These are phyloP conservation scores for Agonopterix alstromeriana DNA, from an alignment of 2,888 invertebrate genomes.

Conservation along the genomic window DNA sequence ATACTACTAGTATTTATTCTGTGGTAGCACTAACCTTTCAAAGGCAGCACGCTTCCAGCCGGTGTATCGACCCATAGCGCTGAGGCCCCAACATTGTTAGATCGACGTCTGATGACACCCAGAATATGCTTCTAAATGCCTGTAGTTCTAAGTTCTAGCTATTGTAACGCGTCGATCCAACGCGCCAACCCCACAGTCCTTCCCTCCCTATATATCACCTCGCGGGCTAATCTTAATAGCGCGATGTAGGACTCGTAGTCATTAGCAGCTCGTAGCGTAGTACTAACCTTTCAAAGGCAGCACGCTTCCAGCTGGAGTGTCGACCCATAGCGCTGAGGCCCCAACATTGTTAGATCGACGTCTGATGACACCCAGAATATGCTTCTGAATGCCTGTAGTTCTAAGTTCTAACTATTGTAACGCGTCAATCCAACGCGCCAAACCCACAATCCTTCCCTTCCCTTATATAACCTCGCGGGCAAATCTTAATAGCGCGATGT, in stretches of 20 bases:
- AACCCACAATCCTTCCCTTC: no score
- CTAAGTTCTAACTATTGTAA: no score
- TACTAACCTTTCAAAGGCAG: conserved; percentile 82
- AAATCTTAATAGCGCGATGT: not conserved
- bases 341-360: conserved; percentile 92
- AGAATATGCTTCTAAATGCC: conserved; percentile 90
- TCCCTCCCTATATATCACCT: no score
- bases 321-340: conserved; percentile 89
- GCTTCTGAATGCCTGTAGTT: conserved; percentile 87
- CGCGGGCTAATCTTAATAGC: not conserved
- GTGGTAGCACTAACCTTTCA: conserved; percentile 81
- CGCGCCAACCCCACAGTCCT: no score
- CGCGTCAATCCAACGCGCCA: no score
- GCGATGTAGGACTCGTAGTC: not conserved
- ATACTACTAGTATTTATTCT: no score
- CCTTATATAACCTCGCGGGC: no score
- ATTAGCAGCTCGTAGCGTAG: not conserved
- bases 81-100: conserved; percentile 92
- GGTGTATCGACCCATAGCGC: conserved; percentile 90
- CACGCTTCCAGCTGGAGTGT: conserved; percentile 87
- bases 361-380: conserved; percentile 88
- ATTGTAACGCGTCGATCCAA: no score
- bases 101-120: conserved; percentile 87
- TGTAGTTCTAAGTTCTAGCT: no score
- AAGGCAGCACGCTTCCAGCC: conserved; percentile 85